These are phyloP conservation scores for Minunthozetes semirufus DNA, from an alignment of 2,888 invertebrate genomes.

Conservation along the genomic window DNA sequence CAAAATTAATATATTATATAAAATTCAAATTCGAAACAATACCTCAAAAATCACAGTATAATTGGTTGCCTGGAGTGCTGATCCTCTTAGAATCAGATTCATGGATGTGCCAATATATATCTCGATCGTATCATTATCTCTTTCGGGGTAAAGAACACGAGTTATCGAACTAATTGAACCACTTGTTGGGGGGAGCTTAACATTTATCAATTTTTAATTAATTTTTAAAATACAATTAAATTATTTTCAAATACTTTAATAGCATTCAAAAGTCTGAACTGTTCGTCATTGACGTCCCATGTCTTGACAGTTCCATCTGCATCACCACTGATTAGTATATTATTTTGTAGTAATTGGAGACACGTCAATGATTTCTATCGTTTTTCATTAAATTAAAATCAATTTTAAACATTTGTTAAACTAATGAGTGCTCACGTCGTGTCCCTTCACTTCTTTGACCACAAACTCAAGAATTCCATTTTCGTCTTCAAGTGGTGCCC, in stretches of 20 bases:
- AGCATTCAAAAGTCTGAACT: constrained; percentile 34
- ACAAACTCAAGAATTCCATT: constrained; percentile 53
- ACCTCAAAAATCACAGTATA: constrained; percentile 34
- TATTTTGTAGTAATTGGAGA: constrained; percentile 15
- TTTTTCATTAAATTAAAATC: not conserved
- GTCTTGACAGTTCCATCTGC: constrained; percentile 30
- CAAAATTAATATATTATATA: not conserved
- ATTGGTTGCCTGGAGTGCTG: constrained; percentile 31
- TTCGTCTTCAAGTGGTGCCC: constrained; percentile 72
- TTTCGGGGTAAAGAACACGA: not conserved
- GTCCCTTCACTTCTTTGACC: constrained; percentile 40
- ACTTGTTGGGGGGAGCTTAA: constrained; percentile 19
- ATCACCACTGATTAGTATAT: constrained; percentile 34
- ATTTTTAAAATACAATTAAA: not conserved
- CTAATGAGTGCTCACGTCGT: constrained; percentile 34
- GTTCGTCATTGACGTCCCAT: constrained; percentile 34
- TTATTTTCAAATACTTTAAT: constrained; percentile 13
- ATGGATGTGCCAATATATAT: constrained; percentile 34
- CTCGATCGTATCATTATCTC: constrained; percentile 10
- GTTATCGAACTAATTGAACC: constrained; percentile 30
- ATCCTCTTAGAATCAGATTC: constrained; percentile 31
- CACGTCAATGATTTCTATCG: constrained; percentile 16
- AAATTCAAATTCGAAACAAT: not conserved
- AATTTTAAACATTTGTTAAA: not conserved
- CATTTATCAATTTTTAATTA: not conserved